Evolutionary conservation across 2,113 vertebrate genomes (phyloP).

Genomic region (Nipponia nippon): DNA sequence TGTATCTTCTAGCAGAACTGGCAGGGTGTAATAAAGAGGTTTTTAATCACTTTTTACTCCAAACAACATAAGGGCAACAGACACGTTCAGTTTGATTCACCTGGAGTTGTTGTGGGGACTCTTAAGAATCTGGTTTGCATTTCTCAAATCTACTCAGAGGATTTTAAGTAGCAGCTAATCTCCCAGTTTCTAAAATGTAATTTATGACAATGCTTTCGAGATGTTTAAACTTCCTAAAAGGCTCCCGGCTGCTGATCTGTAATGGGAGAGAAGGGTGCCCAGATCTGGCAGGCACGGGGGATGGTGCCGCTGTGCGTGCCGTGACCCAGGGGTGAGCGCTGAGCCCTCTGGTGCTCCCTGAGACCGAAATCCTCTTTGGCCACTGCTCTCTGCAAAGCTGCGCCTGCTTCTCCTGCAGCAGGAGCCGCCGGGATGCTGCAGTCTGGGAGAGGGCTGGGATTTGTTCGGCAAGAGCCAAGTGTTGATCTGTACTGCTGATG

Average conservation of each 20-base stretch:
- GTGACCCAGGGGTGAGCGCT: fast-evolving
- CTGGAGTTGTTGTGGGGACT: background rate
- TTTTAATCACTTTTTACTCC: background rate
- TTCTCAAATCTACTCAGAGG: background rate
- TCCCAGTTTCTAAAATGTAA: background rate
- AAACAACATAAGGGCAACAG: background rate
- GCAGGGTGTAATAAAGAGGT: background rate
- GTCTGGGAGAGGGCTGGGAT: background rate
- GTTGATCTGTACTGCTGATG: background rate
- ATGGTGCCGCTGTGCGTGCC: fast-evolving
- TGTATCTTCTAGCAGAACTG: background rate
- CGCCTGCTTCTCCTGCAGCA: background rate
- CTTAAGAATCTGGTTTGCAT: background rate
- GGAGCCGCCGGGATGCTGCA: background rate
- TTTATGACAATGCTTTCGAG: background rate
- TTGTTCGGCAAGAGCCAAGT: background rate
- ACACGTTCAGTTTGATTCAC: background rate
- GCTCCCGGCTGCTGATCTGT: background rate
- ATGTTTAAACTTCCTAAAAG: background rate
- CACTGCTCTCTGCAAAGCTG: background rate
- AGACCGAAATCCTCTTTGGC: background rate
- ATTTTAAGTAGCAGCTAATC: background rate
- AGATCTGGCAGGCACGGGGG: background rate
- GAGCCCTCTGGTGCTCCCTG: fast-evolving
- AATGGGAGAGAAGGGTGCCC: background rate